These are phyloP conservation scores for Cynopterus brachyotis DNA, from an alignment of 2,113 vertebrate genomes.

Conservation along the genomic window DNA sequence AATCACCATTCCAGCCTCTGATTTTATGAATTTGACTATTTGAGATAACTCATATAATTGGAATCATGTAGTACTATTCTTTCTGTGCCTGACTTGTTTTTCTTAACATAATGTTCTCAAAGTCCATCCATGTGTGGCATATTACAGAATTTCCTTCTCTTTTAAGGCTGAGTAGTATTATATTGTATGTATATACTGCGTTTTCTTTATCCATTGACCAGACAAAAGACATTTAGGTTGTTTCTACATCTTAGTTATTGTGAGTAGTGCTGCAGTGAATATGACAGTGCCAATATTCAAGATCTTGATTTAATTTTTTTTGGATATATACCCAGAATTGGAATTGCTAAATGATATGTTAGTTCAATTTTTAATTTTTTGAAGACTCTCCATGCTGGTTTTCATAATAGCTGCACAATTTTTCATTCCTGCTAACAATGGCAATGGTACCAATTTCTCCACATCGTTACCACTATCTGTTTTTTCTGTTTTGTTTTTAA, in stretches of 20 bases:
- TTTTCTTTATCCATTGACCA: neutral
- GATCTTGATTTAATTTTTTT: neutral
- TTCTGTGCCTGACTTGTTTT: neutral
- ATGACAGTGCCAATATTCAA: neutral
- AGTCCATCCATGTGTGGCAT: neutral
- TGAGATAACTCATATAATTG: neutral
- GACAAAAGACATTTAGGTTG: neutral
- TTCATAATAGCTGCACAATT: neutral
- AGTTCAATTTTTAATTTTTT: neutral
- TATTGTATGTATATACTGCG: neutral
- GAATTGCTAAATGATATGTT: neutral
- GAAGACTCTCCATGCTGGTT: neutral
- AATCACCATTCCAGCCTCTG: neutral
- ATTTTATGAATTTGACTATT: neutral
- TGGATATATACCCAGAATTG: neutral
- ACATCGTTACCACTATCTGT: neutral
- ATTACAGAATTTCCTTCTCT: neutral
- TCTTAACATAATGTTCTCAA: neutral
- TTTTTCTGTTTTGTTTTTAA: neutral
- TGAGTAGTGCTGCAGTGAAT: neutral
- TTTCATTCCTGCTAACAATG: neutral
- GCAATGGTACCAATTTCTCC: neutral
- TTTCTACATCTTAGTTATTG: neutral
- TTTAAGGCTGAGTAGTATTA: neutral
- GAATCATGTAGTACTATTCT: neutral